phyloP scores from a whole-genome alignment of 2,888 invertebrate species.

The Acholoe squamosa region DNA sequence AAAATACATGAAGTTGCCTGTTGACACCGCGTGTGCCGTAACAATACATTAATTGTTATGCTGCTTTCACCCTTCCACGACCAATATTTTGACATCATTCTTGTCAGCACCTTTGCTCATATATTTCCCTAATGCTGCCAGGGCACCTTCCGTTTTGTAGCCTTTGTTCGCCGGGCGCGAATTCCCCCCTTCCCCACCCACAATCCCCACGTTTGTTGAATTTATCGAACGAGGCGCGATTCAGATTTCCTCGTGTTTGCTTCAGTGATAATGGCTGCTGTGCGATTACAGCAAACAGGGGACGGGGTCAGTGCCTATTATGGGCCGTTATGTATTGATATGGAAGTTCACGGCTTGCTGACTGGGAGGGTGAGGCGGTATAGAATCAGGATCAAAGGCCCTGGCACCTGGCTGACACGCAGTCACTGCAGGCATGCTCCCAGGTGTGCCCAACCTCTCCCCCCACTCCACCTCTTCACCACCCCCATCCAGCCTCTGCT shows the following conservation, averaged over 20 bases:
- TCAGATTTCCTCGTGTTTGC: conserved; percentile 38
- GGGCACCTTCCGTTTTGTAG: conserved; percentile 44
- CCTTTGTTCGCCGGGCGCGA: conserved; percentile 39
- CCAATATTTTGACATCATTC: conserved; percentile 56
- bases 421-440: conserved; percentile 16
- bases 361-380: neutral
- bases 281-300: neutral
- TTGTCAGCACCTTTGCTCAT: conserved; percentile 56
- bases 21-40: conserved; percentile 11
- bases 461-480: neutral
- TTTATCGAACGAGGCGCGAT: conserved; percentile 55
- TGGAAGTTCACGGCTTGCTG: neutral
- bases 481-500: neutral
- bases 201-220: conserved; percentile 50
- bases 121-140: conserved; percentile 52
- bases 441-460: neutral
- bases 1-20: no score
- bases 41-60: conserved; percentile 47
- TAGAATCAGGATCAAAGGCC: conserved; percentile 47
- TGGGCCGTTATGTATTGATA: conserved; percentile 59
- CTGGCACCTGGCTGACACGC: conserved; percentile 42
- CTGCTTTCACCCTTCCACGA: conserved; percentile 19
- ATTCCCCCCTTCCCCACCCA: neutral
- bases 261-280: conserved; percentile 49
- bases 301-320: conserved; percentile 29